A percentile compares a stretch with the other conserved stretches of the same genome.
phyloP scores from a whole-genome alignment of 2,888 invertebrate species.

The Volucella inanis region DNA sequence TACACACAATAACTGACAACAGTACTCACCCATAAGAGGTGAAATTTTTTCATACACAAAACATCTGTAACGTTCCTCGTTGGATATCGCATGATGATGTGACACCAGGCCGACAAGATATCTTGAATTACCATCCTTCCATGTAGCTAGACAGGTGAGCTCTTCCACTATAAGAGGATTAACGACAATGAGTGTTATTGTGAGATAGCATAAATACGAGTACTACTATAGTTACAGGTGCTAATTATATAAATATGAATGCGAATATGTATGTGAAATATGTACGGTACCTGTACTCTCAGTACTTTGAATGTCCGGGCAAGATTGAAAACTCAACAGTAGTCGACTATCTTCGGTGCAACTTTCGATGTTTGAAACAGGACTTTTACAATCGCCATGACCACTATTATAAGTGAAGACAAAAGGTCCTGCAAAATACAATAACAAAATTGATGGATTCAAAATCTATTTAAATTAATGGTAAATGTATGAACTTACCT shows the following conservation, averaged over 20 bases:
- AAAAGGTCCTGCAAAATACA: constrained; percentile 88
- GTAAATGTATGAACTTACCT: constrained; percentile 77
- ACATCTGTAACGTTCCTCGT: constrained; percentile 96
- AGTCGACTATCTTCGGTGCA: constrained; percentile 96
- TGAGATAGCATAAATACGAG: not conserved
- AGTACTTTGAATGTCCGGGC: constrained; percentile 94
- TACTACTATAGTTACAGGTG: not conserved
- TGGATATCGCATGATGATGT: constrained; percentile 94
- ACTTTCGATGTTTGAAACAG: constrained; percentile 95
- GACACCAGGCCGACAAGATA: constrained; percentile 95
- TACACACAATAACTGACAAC: not conserved
- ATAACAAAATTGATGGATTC: not conserved
- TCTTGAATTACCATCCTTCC: constrained; percentile 96
- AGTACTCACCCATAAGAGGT: constrained; percentile 84
- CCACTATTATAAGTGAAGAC: constrained; percentile 96
- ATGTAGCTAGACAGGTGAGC: constrained; percentile 94
- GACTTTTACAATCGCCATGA: constrained; percentile 94
- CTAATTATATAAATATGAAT: constrained; percentile 1
- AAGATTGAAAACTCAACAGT: constrained; percentile 95
- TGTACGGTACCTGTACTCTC: constrained; percentile 91
- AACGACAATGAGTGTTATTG: constrained; percentile 2
- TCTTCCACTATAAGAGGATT: constrained; percentile 89
- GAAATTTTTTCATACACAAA: constrained; percentile 96
- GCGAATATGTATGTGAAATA: not conserved
- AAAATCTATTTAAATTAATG: not conserved